Evolutionary conservation across 64 coral and sea anemone genomes (phyloP), one percentile per base, ranked within the genome.

Genomic region (Dendronephthya gigantea): DNA sequence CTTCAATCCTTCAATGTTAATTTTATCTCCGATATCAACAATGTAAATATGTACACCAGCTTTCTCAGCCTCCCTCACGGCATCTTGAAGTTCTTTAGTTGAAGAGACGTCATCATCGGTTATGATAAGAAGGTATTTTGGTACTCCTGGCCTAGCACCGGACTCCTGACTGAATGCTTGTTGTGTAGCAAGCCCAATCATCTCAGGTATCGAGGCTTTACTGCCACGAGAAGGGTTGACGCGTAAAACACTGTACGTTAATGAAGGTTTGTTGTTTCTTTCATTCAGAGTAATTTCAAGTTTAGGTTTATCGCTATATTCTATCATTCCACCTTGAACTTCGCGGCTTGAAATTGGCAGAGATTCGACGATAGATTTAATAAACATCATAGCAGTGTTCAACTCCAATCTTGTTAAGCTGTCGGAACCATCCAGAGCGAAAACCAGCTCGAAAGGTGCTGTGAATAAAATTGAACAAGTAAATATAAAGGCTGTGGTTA

Each of bases 381-480:
- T 79, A 33, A 36, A 39, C 15, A 0, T 11, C 29, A 35, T 8
- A 15, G 29, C 32, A 9, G 30, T 34, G 3, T 34, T 34, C 15
- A 33, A 79, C 29, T 79, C 72, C 2, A 19, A 34, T 79, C 32
- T 79, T 15, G 27, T 34, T 19, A 79, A 79, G 72, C 72, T 79
- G 72, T 29, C 15, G 34, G 72, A 79, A 79, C 72, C 72, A 79
- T 79, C 72, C 30, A 79, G 9, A 19, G 72, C 72, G 37, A 79
- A 79, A 12, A 79, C 22, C 2, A 79, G 13, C 15, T 79, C 72
- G 22, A 36, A 79, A 34, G 72, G 72, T 6, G 32, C 72, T 79
- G 25, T 36, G 22, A 35, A 79, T 29, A 19, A 33, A 79, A 62
- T 23, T 62, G 25, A 62, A 23, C 72, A 79, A 35, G 25, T 79